Evolutionary conservation across 2,888 invertebrate genomes (phyloP), one percentile per base, ranked within the genome.

Genomic region (Agelastica alni): DNA sequence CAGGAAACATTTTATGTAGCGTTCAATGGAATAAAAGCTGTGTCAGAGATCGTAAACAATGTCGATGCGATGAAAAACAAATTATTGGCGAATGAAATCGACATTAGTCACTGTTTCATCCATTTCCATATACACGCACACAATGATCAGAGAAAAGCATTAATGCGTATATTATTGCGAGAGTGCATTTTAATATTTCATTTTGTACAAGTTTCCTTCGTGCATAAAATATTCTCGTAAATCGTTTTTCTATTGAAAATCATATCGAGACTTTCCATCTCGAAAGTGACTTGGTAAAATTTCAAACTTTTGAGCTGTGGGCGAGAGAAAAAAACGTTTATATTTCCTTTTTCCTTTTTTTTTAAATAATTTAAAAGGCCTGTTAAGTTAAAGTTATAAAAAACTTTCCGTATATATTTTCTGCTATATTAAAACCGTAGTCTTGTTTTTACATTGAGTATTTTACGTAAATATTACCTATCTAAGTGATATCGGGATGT

Each of bases 211-310:
- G 37, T 20, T 49, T 30, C 41, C 46, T 56, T 47, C 55, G 51
- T 55, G 55, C 55, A 55, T 55, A 51, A 55, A 51, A 55, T 56
- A 56, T 51, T 42, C 32, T 43, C 46, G 46, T 47, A 47, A 56
- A 56, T 56, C 56, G 51, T 51, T 47, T 47, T 37, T 20, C 46
- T 43, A 56, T 56, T 56, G 56, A 56, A 56, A 51, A 51, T 56
- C 56, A 47, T 42, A 43, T 51, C 47, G 56, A 46, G 56, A 51
- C 47, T 56, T 30, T 56, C 31, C 46, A 36, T 51, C 30, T 37
- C 22, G 43, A 42, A 34, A 30, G 51, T 37, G 34, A 47, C 51
- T 56, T 51, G 55, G n/a, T 55, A 51, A 55, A 55, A 32, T 56
- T 56, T 43, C 16, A 17, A 20, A 47, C 26, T 43, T n/a, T n/a